A percentile compares a stretch with the other conserved stretches of the same genome.
phyloP scores from a whole-genome alignment of 2,797 vertebrate species.

The Urocyon cinereoargenteus region DNA sequence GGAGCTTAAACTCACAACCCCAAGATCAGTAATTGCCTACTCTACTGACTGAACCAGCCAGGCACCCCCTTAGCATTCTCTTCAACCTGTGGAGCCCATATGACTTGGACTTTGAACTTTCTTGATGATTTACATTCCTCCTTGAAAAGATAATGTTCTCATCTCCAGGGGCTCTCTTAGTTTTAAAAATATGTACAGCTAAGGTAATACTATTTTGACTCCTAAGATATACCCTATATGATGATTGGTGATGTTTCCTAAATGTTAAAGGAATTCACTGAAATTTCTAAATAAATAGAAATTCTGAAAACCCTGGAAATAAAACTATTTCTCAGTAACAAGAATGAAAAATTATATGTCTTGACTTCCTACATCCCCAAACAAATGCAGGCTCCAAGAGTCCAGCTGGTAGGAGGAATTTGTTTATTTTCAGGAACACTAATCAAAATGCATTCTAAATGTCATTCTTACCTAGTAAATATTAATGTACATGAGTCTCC shows the following conservation, averaged over 20 bases:
- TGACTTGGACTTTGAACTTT: not conserved
- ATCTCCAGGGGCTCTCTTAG: not conserved
- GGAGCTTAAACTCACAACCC: not conserved
- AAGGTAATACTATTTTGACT: not conserved
- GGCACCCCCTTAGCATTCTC: not conserved
- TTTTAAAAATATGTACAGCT: slow-evolving; percentile 15
- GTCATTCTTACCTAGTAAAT: slow-evolving; percentile 48
- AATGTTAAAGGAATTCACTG: slow-evolving; percentile 12
- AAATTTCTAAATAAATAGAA: slow-evolving; percentile 26
- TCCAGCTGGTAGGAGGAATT: not conserved
- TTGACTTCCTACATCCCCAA: not conserved
- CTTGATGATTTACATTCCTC: not conserved
- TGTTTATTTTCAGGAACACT: slow-evolving; percentile 64
- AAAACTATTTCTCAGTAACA: slow-evolving; percentile 41
- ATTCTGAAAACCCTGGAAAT: slow-evolving; percentile 9
- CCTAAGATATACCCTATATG: not conserved
- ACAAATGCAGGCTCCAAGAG: not conserved
- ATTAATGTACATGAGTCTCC: not conserved
- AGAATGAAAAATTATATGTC: slow-evolving; percentile 47
- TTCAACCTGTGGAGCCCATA: not conserved
- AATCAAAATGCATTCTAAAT: slow-evolving; percentile 67
- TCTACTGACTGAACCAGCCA: not conserved
- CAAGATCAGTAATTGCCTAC: not conserved
- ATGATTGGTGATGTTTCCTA: not conserved
- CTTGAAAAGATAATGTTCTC: not conserved